Conservation (phyloP, 2,888 invertebrate species). For the Cheilosia vulpina region DNA sequence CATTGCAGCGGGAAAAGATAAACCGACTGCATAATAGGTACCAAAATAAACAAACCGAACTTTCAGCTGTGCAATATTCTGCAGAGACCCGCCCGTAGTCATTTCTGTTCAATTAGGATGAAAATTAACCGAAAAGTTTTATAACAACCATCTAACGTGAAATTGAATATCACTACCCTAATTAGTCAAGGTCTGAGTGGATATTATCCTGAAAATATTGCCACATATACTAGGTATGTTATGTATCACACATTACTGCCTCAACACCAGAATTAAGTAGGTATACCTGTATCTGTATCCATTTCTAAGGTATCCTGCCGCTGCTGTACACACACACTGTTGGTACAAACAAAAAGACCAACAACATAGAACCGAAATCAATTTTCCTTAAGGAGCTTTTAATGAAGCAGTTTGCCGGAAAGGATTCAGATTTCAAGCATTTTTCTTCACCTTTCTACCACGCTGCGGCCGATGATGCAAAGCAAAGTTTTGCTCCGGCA, state of each 20-base stretch:
- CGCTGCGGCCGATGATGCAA: neutral
- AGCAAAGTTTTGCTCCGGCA: conserved; percentile 21
- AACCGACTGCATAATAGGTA: neutral
- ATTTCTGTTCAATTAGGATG: conserved; percentile 1
- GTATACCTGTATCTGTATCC: neutral
- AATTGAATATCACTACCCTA: conserved; percentile 51
- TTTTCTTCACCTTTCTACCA: conserved; percentile 37
- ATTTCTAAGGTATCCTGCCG: neutral
- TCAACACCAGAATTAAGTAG: conserved; percentile 5
- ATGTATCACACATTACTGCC: conserved; percentile 6
- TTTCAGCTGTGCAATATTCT: neutral
- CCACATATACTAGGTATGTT: neutral
- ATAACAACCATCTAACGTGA: conserved; percentile 34
- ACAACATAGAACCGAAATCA: conserved; percentile 50
- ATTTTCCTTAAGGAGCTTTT: conserved; percentile 71
- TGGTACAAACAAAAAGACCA: neutral
- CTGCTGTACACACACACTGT: no score
- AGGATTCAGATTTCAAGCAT: conserved; percentile 71
- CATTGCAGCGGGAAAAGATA: no score
- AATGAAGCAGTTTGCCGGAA: conserved; percentile 73
- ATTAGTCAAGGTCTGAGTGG: conserved; percentile 45
- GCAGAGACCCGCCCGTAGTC: neutral
- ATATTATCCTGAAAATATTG: conserved; percentile 49
- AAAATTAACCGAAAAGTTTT: conserved; percentile 14
- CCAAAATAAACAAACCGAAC: neutral